These are phyloP conservation scores for Melinopterus prodromus DNA, from an alignment of 2,888 invertebrate genomes.

Conservation along the genomic window DNA sequence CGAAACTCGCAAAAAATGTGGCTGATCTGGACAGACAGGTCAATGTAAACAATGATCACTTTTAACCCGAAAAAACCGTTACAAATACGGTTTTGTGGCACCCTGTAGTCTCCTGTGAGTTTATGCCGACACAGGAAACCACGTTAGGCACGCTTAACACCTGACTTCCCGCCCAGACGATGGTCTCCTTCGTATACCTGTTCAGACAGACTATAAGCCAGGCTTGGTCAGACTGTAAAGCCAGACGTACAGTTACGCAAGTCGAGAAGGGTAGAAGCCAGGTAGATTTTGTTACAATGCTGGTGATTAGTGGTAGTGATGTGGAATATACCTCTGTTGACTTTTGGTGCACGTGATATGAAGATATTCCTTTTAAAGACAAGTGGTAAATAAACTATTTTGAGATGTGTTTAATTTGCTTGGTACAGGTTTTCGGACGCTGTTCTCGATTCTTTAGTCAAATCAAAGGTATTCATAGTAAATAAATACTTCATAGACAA, in stretches of 20 bases:
- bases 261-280: background rate
- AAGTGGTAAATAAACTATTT: background rate
- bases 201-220: background rate
- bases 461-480: too few relatives aligned
- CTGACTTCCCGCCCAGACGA: background rate
- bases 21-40: background rate
- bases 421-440: too few relatives aligned
- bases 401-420: background rate
- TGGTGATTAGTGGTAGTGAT: background rate
- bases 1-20: background rate
- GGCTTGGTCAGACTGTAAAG: background rate
- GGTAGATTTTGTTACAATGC: background rate
- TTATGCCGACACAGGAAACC: background rate
- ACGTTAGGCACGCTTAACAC: constrained; percentile 4
- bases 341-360: background rate
- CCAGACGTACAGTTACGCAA: background rate
- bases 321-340: background rate
- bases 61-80: background rate
- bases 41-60: background rate
- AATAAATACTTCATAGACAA: too few relatives aligned
- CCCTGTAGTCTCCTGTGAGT: background rate
- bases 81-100: background rate
- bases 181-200: background rate
- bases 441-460: too few relatives aligned
- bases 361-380: background rate